These are phyloP conservation scores for Platycnemis pennipes DNA, from an alignment of 2,888 invertebrate genomes.

Conservation along the genomic window DNA sequence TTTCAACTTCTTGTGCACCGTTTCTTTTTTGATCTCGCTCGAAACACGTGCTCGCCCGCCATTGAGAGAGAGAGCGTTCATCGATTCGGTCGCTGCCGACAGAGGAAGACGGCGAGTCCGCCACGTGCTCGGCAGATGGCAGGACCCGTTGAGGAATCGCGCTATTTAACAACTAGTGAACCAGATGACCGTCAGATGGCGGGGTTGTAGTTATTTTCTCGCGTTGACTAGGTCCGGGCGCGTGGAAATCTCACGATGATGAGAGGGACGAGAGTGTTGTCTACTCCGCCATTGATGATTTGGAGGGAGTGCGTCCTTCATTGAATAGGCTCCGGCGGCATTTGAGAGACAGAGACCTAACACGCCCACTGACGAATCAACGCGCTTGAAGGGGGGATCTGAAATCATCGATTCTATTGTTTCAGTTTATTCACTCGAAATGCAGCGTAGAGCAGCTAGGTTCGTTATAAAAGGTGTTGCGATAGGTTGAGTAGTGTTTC, in stretches of 20 bases:
- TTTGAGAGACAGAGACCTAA: no score
- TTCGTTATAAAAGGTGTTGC: no score
- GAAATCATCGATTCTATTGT: no score
- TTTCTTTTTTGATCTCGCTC: neutral
- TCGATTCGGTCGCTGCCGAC: neutral
- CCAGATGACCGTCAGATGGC: neutral
- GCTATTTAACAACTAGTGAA: neutral
- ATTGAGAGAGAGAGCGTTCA: neutral
- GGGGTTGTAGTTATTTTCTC: neutral
- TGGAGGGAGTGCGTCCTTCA: neutral
- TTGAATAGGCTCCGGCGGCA: neutral
- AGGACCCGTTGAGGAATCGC: neutral
- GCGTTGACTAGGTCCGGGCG: neutral
- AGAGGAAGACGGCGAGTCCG: neutral
- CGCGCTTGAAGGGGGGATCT: no score
- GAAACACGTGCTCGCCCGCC: no score
- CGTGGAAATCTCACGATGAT: neutral
- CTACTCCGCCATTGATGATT: neutral
- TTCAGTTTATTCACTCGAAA: no score
- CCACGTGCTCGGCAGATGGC: neutral
- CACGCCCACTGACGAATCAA: no score
- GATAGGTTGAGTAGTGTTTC: no score
- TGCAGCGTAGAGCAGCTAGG: no score
- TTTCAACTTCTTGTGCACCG: neutral
- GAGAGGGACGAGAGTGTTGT: neutral